phyloP scores from a whole-genome alignment of 53 echinoderm and acorn worm species.

The Arbacia lixula region DNA sequence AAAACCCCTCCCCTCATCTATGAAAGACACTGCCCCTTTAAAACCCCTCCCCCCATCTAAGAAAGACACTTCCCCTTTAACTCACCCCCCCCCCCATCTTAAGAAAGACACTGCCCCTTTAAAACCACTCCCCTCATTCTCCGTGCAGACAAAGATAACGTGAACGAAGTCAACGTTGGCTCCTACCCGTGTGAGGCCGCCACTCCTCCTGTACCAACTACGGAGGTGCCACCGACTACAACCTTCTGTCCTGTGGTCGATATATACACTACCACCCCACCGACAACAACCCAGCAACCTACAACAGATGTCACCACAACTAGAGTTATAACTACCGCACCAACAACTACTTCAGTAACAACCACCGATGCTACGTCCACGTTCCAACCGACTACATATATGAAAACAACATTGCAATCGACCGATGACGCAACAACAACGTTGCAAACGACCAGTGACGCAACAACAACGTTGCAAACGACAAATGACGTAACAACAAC shows the following conservation, averaged over 20 bases:
- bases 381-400: background rate
- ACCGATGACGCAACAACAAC: too few relatives aligned
- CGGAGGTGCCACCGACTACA: background rate
- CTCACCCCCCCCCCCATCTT: too few relatives aligned
- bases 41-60: too few relatives aligned
- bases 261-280: constrained; percentile 27
- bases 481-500: background rate
- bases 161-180: background rate
- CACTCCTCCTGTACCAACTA: background rate
- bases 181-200: constrained; percentile 14
- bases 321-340: background rate
- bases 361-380: constrained; percentile 2
- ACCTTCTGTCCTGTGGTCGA: constrained; percentile 36
- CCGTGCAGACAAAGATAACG: background rate
- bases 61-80: too few relatives aligned
- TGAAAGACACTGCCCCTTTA: too few relatives aligned
- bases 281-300: constrained; percentile 16
- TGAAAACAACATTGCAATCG: background rate
- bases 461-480: too few relatives aligned
- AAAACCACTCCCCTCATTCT: background rate
- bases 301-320: background rate
- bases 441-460: too few relatives aligned
- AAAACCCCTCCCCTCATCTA: too few relatives aligned
- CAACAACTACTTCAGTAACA: background rate
- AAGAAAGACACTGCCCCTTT: too few relatives aligned